A percentile compares a stretch with the other conserved stretches of the same genome.
Evolutionary conservation across 2,888 invertebrate species (phyloP).

Genomic region (Emesis russula): DNA sequence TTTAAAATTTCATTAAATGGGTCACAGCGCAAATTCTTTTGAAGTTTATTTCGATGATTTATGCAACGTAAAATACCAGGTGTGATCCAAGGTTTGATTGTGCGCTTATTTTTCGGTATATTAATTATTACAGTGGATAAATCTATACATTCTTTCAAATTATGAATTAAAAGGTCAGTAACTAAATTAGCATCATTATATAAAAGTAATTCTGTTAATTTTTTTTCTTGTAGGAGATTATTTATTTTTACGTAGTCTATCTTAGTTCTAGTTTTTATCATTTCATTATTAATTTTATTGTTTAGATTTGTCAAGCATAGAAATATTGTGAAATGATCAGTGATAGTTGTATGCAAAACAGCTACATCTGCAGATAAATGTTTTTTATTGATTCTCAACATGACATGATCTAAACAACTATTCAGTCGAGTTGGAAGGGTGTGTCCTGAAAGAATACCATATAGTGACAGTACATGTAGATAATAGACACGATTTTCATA

Average conservation of each 20-base stretch:
- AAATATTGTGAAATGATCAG: slow-evolving; percentile 8
- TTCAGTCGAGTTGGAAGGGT: background rate
- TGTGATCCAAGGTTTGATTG: no score
- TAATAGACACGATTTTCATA: slow-evolving; percentile 15
- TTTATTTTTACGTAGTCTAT: slow-evolving; percentile 8
- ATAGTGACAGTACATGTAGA: slow-evolving; percentile 10
- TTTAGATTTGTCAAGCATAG: background rate
- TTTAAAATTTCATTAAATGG: no score
- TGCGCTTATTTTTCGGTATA: background rate
- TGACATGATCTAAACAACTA: background rate
- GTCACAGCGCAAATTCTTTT: background rate
- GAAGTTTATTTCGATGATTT: background rate
- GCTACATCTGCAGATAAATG: background rate
- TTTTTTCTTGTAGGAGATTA: background rate
- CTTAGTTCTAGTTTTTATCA: slow-evolving; percentile 10
- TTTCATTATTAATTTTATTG: background rate
- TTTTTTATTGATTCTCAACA: slow-evolving; percentile 20
- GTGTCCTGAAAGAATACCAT: slow-evolving; percentile 11
- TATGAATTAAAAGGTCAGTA: no score
- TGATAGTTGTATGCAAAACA: background rate
- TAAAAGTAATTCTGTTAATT: background rate
- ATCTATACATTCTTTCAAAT: background rate
- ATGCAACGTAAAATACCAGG: background rate
- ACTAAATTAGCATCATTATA: background rate
- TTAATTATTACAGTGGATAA: background rate